Percentiles rank a stretch among this genome's conserved stretches.
phyloP scores from a whole-genome alignment of 2,888 invertebrate species.

The Ormyrus labotus region DNA sequence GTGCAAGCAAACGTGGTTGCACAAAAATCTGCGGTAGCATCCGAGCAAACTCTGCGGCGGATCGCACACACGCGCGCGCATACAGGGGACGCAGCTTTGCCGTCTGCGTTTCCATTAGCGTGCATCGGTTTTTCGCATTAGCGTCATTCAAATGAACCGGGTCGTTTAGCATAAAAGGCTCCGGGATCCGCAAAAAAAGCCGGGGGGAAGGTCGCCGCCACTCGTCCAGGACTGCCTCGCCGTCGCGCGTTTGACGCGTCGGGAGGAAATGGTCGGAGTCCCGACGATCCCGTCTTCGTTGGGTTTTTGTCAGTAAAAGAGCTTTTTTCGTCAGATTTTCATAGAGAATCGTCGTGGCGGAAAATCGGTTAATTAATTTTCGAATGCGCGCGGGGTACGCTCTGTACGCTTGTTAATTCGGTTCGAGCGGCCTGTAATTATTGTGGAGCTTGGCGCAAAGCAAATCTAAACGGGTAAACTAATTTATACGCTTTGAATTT shows the following conservation, averaged over 20 bases:
- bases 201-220: not conserved
- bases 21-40: not conserved
- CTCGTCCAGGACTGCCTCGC: not conserved
- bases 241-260: not conserved
- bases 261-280: constrained; percentile 35
- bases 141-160: constrained; percentile 74
- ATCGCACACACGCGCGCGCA: not conserved
- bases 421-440: not conserved
- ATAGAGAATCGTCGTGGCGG: not conserved
- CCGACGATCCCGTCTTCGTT: not conserved
- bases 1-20: constrained; percentile 34
- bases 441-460: constrained; percentile 1
- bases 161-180: constrained; percentile 74
- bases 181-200: not conserved
- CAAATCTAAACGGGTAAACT: not conserved
- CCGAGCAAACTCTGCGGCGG: not conserved
- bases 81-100: not conserved
- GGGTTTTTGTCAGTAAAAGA: not conserved
- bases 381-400: not conserved
- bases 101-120: constrained; percentile 69
- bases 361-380: constrained; percentile 30
- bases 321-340: not conserved
- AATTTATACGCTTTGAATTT: too few species aligned
- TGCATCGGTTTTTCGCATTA: constrained; percentile 75
- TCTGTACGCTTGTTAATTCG: constrained; percentile 5